phyloP scores from a whole-genome alignment of 53 echinoderm and acorn worm species.

The Echinometra lucunter region DNA sequence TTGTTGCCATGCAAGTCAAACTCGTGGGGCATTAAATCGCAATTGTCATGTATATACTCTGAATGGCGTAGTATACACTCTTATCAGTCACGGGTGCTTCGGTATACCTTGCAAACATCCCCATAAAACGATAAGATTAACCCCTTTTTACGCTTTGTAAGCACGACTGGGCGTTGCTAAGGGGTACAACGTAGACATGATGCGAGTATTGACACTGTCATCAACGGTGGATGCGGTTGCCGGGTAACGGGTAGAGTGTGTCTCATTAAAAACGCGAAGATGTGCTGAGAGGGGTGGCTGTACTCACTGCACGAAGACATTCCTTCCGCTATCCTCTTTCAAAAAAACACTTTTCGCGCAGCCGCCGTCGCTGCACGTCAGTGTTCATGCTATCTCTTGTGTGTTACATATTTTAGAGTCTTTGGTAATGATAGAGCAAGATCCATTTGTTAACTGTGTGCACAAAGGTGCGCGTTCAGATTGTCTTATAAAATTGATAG shows the following conservation, averaged over 20 bases:
- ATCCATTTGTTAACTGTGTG: not conserved
- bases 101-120: not conserved
- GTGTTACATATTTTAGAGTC: too few relatives aligned
- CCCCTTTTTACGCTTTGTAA: not conserved
- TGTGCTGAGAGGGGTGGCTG: not conserved
- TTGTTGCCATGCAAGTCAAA: not conserved
- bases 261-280: constrained; percentile 54
- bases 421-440: too few relatives aligned
- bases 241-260: constrained; percentile 37
- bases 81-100: not conserved
- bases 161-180: not conserved
- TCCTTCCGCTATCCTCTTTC: not conserved
- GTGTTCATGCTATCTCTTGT: not conserved
- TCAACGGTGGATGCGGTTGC: constrained; percentile 47
- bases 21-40: not conserved
- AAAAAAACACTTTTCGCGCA: not conserved
- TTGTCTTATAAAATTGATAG: not conserved
- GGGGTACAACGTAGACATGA: constrained; percentile 13
- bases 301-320: not conserved
- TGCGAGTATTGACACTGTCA: constrained; percentile 53
- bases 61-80: not conserved
- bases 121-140: constrained; percentile 19
- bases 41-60: not conserved
- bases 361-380: not conserved
- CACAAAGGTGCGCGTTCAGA: too few relatives aligned